Evolutionary conservation across 2,888 invertebrate species (phyloP).

Genomic region (Ophraella communa): DNA sequence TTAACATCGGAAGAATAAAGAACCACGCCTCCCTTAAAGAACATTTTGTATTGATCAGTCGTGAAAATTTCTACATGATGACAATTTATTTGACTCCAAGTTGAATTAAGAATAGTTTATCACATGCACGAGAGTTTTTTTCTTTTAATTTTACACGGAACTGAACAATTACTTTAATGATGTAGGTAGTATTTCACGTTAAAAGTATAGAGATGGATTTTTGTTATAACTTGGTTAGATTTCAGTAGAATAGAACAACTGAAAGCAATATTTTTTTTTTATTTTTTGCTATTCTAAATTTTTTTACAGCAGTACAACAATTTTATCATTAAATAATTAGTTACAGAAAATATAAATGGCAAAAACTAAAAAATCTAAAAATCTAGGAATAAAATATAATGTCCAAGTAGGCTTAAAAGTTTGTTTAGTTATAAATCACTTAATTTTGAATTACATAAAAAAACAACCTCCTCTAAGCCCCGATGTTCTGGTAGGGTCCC

Average conservation of each 20-base stretch:
- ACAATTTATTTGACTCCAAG: background rate
- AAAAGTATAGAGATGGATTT: background rate
- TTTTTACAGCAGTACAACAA: too few species aligned
- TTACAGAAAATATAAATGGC: too few species aligned
- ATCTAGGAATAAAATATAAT: too few species aligned
- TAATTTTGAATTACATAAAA: too few species aligned
- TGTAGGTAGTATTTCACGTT: background rate
- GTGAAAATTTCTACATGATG: background rate
- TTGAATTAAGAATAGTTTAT: background rate
- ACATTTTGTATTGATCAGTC: constrained; percentile 47
- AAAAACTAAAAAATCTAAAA: too few species aligned
- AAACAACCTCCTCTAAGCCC: too few species aligned
- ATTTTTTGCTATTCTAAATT: too few species aligned
- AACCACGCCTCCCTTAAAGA: constrained; percentile 51
- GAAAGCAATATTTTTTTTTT: too few species aligned
- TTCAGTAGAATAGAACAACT: background rate
- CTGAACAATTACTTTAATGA: background rate
- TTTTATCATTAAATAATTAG: too few species aligned
- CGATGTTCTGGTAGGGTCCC: too few species aligned
- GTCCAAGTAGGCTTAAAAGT: too few species aligned
- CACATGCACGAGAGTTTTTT: background rate
- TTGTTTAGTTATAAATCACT: too few species aligned
- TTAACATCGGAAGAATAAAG: constrained; percentile 42
- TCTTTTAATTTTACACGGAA: background rate
- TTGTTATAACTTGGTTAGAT: background rate